Evolutionary conservation across 2,797 vertebrate species (phyloP).

Genomic region (Halcyon chelicuti): DNA sequence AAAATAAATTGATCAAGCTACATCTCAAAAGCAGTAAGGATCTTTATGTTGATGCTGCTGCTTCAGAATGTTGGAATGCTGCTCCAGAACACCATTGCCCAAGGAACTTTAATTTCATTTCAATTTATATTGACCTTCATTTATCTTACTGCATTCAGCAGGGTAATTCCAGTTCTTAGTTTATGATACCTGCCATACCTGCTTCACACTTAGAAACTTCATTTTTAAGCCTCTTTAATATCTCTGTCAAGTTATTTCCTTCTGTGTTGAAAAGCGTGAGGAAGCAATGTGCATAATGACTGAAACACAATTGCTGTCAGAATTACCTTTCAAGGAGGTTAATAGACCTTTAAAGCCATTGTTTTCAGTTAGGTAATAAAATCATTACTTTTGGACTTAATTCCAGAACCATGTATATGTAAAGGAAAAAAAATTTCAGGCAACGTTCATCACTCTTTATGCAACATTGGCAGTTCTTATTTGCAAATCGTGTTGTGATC

Average conservation of each 20-base stretch:
- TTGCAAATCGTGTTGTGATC: neutral
- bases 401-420: neutral
- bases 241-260: neutral
- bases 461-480: neutral
- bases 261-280: neutral
- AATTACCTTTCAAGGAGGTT: neutral
- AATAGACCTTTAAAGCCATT: neutral
- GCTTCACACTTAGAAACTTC: neutral
- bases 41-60: neutral
- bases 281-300: neutral
- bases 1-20: slow-evolving; percentile 23
- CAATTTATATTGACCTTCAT: neutral
- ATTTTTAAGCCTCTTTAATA: neutral
- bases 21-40: neutral
- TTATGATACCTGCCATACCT: neutral
- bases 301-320: neutral
- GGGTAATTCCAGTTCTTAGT: neutral
- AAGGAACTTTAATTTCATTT: neutral
- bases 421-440: neutral
- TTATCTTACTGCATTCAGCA: neutral
- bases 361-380: neutral
- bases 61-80: neutral
- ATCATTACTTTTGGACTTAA: neutral
- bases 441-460: neutral
- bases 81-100: neutral